phyloP scores from a whole-genome alignment of 2,888 invertebrate genomes.

The Eupithecia inturbata region DNA sequence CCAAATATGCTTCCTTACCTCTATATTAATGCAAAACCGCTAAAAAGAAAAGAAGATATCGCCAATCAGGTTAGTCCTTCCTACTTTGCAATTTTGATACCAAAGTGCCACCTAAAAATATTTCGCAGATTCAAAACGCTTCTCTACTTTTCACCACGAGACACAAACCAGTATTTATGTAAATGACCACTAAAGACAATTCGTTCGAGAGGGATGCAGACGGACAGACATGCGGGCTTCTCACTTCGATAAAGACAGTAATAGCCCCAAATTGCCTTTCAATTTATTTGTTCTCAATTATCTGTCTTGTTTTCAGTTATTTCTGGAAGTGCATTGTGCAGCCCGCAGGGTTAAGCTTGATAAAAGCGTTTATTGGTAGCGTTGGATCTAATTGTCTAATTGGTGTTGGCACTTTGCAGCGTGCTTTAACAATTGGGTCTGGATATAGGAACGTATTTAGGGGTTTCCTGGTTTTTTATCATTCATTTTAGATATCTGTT shows the following conservation, averaged over 20 bases:
- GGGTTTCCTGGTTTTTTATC: not conserved
- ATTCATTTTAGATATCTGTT: too few relatives aligned
- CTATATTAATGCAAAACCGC: too few relatives aligned
- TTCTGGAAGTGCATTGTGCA: constrained; percentile 34
- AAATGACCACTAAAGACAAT: constrained; percentile 65
- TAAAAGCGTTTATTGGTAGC: constrained; percentile 12
- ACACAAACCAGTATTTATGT: constrained; percentile 53
- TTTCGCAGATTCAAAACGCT: not conserved
- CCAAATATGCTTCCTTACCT: too few relatives aligned
- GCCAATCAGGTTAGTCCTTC: not conserved
- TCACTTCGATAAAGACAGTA: constrained; percentile 68
- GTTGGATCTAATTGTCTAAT: constrained; percentile 3
- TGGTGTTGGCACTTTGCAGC: constrained; percentile 2
- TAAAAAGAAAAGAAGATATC: too few relatives aligned
- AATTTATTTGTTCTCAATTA: constrained; percentile 72
- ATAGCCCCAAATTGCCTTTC: constrained; percentile 73
- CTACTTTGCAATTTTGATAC: not conserved
- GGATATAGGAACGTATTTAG: not conserved
- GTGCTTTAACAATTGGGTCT: not conserved
- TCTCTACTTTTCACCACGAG: not conserved
- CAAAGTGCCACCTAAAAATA: not conserved
- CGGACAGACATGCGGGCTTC: constrained; percentile 73
- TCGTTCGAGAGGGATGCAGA: constrained; percentile 70
- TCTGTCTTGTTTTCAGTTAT: constrained; percentile 35
- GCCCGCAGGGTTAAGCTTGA: constrained; percentile 33